Evolutionary conservation across 2,113 vertebrate genomes (phyloP), one percentile per base, ranked within the genome.

Genomic region (Callopanchax toddi): DNA sequence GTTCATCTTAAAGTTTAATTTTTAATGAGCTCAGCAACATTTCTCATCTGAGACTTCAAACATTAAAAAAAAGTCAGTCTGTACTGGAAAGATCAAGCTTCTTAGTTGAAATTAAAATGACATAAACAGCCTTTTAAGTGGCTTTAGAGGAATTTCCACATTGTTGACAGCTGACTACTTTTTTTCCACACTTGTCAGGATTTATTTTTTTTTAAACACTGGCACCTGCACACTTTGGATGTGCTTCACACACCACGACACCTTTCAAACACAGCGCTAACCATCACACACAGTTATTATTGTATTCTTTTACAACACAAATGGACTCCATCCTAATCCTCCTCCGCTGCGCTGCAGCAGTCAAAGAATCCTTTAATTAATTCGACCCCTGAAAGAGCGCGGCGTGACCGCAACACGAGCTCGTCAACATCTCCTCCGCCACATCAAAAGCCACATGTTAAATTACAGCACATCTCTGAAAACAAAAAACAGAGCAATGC

Each of bases 401-500:
- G 21, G 68, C 9, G 51, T 66, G 9, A 49, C 60, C 74, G 55
- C 34, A 51, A 16, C 21, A 12, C 55, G 61, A 60, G 39, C 66
- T 60, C 20, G 21, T 84, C 79, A 85, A 78, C 83, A 87, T 81
- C 79, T 71, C 15, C 15, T 22, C 22, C 1, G 5, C 52, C 63
- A 71, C 78, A 82, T 78, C 66, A 72, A 58, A 66, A 65, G 66
- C 59, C 44, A 54, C 64, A 71, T 67, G 82, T 36, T 36, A 15
- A 32, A 78, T 65, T 56, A 71, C 64, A 55, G 67, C 13, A 53
- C 55, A 44, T 81, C 65, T 49, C 67, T 26, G 40, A 86, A 83
- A 86, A 83, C 72, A 82, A 88, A n/a, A 83, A 86, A 82, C 78
- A 73, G 72, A 78, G 83, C 79, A 78, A 68, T 60, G 29, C 55